These are phyloP conservation scores for Otis tarda DNA, from an alignment of 2,113 vertebrate species.

Conservation along the genomic window DNA sequence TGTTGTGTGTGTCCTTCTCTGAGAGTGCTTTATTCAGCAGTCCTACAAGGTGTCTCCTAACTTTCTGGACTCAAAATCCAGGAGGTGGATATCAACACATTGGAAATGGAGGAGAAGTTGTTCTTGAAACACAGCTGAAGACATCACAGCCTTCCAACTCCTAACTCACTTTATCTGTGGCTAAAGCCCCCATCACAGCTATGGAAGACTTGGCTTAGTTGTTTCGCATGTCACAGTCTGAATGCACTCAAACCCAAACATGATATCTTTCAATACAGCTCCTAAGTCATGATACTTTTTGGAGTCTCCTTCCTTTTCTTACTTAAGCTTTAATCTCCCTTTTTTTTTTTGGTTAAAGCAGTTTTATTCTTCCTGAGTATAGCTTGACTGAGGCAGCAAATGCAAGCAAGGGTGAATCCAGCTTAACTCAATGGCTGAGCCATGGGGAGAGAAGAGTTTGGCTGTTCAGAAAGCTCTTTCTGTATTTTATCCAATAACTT, in stretches of 20 bases:
- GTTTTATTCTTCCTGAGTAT: not conserved
- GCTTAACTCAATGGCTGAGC: not conserved
- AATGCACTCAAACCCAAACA: not conserved
- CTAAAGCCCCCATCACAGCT: not conserved
- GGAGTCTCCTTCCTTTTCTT: not conserved
- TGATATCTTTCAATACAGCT: not conserved
- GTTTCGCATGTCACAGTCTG: not conserved
- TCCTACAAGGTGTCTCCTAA: not conserved
- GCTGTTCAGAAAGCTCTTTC: not conserved
- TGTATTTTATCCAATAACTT: not conserved
- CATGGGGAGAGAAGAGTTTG: not conserved
- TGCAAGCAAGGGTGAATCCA: not conserved
- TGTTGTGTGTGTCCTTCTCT: not conserved
- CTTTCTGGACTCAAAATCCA: not conserved
- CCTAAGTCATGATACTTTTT: not conserved
- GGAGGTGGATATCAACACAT: not conserved
- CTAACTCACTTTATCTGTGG: not conserved
- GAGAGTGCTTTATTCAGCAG: not conserved
- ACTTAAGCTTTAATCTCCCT: not conserved
- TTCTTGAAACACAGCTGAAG: not conserved
- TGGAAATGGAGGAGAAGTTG: not conserved
- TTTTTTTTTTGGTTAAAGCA: not conserved
- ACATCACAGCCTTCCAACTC: not conserved
- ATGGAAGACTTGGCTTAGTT: not conserved
- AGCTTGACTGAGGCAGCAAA: not conserved